phyloP scores from a whole-genome alignment of 2,797 vertebrate species.

The Psittacula derbiana region DNA sequence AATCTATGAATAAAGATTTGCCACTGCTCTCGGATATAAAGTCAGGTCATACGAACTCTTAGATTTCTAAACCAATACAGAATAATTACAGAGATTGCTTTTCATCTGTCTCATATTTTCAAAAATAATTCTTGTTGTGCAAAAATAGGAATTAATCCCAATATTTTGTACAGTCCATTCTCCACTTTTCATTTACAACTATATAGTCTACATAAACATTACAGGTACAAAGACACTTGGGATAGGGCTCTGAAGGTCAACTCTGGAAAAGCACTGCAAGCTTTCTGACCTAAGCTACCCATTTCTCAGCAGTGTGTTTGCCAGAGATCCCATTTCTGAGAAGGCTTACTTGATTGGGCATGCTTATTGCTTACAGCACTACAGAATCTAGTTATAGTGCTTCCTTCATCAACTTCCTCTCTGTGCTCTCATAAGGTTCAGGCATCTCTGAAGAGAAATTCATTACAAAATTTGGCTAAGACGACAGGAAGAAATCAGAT shows the following conservation, averaged over 20 bases:
- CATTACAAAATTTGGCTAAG: not conserved
- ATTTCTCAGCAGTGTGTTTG: not conserved
- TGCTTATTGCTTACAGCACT: not conserved
- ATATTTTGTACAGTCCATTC: not conserved
- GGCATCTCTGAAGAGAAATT: not conserved
- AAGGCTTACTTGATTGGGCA: not conserved
- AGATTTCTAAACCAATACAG: not conserved
- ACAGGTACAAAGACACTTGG: not conserved
- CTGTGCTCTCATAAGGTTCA: not conserved
- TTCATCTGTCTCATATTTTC: not conserved
- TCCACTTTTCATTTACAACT: not conserved
- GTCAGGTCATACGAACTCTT: not conserved
- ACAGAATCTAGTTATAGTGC: not conserved
- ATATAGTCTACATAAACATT: not conserved
- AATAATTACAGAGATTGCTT: not conserved
- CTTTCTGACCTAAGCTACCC: not conserved
- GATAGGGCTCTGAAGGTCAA: not conserved
- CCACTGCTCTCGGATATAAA: not conserved
- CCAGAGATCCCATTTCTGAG: not conserved
- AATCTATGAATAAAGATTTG: not conserved
- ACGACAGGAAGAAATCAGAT: not conserved
- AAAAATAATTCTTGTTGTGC: not conserved
- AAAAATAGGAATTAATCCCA: not conserved
- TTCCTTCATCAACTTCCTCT: not conserved
- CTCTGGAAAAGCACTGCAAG: not conserved